Evolutionary conservation across 2,888 invertebrate genomes (phyloP), one percentile per base, ranked within the genome.

Genomic region (Leucozona laternaria): DNA sequence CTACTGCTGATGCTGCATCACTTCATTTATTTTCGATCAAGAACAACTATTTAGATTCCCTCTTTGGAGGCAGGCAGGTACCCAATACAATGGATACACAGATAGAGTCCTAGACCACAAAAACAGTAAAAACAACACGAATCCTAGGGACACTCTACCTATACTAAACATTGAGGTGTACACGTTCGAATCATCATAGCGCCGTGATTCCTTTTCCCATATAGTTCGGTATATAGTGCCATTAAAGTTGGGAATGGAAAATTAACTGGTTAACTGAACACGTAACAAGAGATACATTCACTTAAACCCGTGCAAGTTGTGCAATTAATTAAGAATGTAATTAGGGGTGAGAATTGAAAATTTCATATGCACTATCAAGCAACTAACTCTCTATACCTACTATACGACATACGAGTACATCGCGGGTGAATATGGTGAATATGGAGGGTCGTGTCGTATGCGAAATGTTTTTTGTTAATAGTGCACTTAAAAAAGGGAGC

Each of bases 291-390:
- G 58, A 45, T 72, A 45, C 71, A 72, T 72, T 57, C 45, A 72
- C 57, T 57, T 50, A 34, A 73, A 60, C 62, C 76, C 62, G 48
- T 71, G 45, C 57, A 76, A 84, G 71, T 79, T 76, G 80, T 76
- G 66, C 84, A 80, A 84, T 84, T 80, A 79, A 84, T 84, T 81
- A 77, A 48, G 81, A 77, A 81, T 72, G 77, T 77, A 77, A 81
- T 81, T 84, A 84, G 66, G 84, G 66, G 53, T 66, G 57, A 71
- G 76, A 84, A 79, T 84, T 84, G 84, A 79, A 84, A 84, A 53
- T 84, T 62, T 50, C 62, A 70, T 79, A 73, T 48, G 64, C 37
- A 22, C 37, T 68, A 40, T 60, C 40, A 34, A 66, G 31, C 20
- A 43, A 22, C 48, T 64, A 22, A 17, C 6, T 1, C 15, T 25